Evolutionary conservation across 2,888 invertebrate genomes (phyloP).

Genomic region (Timandra comae): DNA sequence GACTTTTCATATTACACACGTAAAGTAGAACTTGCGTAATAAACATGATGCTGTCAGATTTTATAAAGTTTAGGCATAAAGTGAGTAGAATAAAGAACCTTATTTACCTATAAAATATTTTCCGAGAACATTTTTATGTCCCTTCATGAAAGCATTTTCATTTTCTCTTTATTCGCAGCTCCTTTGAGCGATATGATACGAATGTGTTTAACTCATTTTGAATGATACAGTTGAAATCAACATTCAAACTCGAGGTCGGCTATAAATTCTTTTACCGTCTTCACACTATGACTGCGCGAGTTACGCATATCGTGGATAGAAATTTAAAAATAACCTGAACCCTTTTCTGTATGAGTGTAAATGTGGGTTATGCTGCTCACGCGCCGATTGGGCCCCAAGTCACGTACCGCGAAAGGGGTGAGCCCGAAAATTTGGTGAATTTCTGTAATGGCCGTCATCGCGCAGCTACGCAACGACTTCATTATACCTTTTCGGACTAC

Average conservation of each 20-base stretch:
- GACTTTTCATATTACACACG: no score
- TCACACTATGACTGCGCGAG: conserved; percentile 2
- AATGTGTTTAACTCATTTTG: neutral
- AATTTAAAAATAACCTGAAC: conserved; percentile 17
- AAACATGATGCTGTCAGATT: no score
- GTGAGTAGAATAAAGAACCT: neutral
- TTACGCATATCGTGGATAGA: conserved; percentile 4
- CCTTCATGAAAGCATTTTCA: no score
- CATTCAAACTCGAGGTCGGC: neutral
- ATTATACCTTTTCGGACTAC: conserved; percentile 25
- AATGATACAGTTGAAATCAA: neutral
- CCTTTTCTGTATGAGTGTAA: conserved; percentile 26
- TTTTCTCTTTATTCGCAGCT: no score
- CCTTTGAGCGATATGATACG: neutral
- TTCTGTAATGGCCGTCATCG: conserved; percentile 55
- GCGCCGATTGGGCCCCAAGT: conserved; percentile 39
- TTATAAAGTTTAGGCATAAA: neutral
- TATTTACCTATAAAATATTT: neutral
- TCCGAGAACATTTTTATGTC: no score
- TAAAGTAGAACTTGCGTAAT: no score
- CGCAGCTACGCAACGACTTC: conserved; percentile 38
- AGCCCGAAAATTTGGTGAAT: conserved; percentile 56
- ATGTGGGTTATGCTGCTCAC: conserved; percentile 41
- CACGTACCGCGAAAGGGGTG: conserved; percentile 59
- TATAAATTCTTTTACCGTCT: neutral